phyloP scores from a whole-genome alignment of 2,113 vertebrate species.

The Melanocharis versteri region DNA sequence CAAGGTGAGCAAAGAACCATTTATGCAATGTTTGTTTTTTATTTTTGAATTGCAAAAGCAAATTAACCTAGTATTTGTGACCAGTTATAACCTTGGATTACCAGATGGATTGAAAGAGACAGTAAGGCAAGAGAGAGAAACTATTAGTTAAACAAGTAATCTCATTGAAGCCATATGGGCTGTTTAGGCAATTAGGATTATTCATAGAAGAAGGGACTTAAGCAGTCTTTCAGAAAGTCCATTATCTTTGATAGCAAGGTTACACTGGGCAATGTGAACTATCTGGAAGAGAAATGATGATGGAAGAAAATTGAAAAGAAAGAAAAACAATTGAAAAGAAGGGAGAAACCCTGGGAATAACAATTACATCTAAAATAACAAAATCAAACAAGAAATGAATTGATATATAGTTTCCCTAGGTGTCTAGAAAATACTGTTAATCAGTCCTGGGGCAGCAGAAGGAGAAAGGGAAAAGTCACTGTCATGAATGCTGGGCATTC shows the following conservation, averaged over 20 bases:
- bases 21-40: not conserved
- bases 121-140: constrained; percentile 17
- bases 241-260: constrained; percentile 50
- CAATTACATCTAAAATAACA: not conserved
- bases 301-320: not conserved
- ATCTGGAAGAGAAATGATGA: not conserved
- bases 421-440: not conserved
- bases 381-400: not conserved
- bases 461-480: not conserved
- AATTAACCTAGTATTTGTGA: constrained; percentile 4
- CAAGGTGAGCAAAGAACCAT: not conserved
- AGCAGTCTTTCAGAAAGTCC: constrained; percentile 19
- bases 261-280: not conserved
- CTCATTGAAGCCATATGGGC: constrained; percentile 44
- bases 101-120: constrained; percentile 47
- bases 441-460: not conserved
- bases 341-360: not conserved
- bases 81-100: constrained; percentile 12
- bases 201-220: constrained; percentile 14
- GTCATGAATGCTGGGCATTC: not conserved
- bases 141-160: constrained; percentile 50
- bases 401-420: not conserved
- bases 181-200: constrained; percentile 56
- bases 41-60: not conserved
- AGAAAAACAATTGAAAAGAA: not conserved